Percentiles rank a stretch among this genome's conserved stretches.
phyloP scores from a whole-genome alignment of 92 coral and sea anemone species.

The Palythoa grandiflora region DNA sequence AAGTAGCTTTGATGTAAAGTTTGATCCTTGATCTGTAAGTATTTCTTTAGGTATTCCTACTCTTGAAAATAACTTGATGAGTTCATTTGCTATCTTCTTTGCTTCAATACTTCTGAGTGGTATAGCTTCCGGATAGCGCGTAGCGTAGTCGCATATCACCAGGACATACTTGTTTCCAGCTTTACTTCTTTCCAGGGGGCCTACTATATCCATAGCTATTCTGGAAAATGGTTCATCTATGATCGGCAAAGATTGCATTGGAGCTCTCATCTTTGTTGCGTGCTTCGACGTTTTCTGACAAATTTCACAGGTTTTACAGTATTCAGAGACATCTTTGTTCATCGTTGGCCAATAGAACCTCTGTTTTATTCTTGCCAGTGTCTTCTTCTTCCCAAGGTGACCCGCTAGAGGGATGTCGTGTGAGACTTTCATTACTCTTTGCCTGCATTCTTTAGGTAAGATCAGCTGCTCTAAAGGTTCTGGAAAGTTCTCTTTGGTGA shows the following conservation, averaged over 20 bases:
- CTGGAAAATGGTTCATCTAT: slow-evolving; percentile 42
- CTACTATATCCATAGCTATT: slow-evolving; percentile 67
- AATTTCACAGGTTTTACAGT: slow-evolving; percentile 27
- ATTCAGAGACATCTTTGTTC: slow-evolving; percentile 29
- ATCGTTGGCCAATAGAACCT: slow-evolving; percentile 28
- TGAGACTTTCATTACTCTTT: slow-evolving; percentile 26
- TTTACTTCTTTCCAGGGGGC: slow-evolving; percentile 46
- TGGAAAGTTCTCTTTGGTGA: slow-evolving; percentile 3
- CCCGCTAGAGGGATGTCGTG: slow-evolving; percentile 31
- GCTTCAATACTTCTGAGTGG: slow-evolving; percentile 50
- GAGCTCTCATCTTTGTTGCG: slow-evolving; percentile 17
- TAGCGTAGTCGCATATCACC: slow-evolving; percentile 57
- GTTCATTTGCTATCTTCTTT: slow-evolving; percentile 41
- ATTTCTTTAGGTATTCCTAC: slow-evolving; percentile 62
- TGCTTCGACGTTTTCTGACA: slow-evolving; percentile 48
- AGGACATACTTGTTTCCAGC: slow-evolving; percentile 54
- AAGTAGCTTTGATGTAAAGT: slow-evolving; percentile 52
- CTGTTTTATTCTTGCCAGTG: slow-evolving; percentile 38
- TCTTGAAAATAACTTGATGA: slow-evolving; percentile 44
- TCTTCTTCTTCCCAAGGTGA: slow-evolving; percentile 23
- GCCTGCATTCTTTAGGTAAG: slow-evolving; percentile 29
- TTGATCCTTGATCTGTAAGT: slow-evolving; percentile 65
- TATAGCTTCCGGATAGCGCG: slow-evolving; percentile 63
- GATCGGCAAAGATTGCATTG: slow-evolving; percentile 1
- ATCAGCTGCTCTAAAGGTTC: slow-evolving; percentile 34